These are phyloP conservation scores for Naso thynnoides DNA, from an alignment of 2,797 vertebrate genomes.

Conservation along the genomic window DNA sequence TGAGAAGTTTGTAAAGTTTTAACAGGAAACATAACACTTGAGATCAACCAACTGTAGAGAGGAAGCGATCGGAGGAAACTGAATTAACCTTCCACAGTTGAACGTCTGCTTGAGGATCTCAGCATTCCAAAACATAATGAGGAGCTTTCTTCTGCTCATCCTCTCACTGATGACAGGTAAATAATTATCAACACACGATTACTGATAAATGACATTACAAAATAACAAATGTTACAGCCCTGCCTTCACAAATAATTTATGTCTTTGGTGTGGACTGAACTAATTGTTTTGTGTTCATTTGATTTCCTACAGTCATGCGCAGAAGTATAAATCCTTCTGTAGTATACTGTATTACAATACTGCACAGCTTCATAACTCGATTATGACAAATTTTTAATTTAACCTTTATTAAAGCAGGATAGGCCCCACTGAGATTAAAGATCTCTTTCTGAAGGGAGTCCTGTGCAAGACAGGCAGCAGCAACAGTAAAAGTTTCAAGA, in stretches of 20 bases:
- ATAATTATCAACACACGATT: neutral
- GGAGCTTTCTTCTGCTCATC: conserved; percentile 27
- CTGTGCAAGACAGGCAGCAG: too few relatives aligned
- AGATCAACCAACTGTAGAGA: neutral
- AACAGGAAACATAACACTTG: neutral
- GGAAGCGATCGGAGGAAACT: neutral
- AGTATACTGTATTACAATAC: neutral
- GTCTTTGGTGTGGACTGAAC: neutral
- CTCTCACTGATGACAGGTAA: conserved; percentile 50
- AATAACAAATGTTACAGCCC: neutral
- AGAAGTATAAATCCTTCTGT: neutral
- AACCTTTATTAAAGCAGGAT: too few relatives aligned
- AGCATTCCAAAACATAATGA: neutral
- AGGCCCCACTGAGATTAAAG: too few relatives aligned
- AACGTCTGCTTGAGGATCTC: neutral
- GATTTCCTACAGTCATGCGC: neutral
- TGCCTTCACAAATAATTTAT: neutral
- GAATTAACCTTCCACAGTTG: neutral
- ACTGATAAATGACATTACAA: neutral
- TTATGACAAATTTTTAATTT: neutral
- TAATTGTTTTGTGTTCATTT: neutral
- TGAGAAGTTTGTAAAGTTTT: fast-evolving
- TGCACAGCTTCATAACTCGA: neutral
- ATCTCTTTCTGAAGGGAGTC: too few relatives aligned
- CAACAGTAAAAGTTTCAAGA: too few relatives aligned